Evolutionary conservation across 1,140 invertebrate species (phyloP).

Genomic region (Hetaerina americana): DNA sequence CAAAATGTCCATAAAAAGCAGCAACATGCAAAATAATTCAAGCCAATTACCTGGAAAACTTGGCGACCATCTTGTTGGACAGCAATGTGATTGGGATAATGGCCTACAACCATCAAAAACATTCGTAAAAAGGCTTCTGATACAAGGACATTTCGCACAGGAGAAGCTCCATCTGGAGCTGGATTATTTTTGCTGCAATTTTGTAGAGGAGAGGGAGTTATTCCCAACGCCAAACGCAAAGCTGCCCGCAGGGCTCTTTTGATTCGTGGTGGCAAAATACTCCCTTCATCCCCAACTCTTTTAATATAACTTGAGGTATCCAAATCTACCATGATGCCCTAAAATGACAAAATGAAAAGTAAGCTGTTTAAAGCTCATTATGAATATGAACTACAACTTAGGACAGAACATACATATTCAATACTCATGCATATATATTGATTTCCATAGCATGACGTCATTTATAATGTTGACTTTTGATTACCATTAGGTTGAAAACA

Average conservation of each 20-base stretch:
- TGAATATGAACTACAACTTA: too few species aligned
- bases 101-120: conserved; percentile 48
- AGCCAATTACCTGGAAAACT: conserved; percentile 38
- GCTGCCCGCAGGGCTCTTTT: conserved; percentile 43
- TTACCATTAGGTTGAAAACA: too few species aligned
- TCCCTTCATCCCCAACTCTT: conserved; percentile 45
- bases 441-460: neutral
- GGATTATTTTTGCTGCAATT: neutral
- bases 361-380: too few species aligned
- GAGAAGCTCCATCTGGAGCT: conserved; percentile 17
- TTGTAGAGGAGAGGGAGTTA: conserved; percentile 20
- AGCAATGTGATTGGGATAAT: conserved; percentile 39
- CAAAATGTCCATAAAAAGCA: neutral
- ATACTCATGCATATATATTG: conserved; percentile 1
- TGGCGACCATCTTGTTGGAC: conserved; percentile 32
- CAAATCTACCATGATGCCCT: conserved; percentile 51
- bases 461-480: neutral
- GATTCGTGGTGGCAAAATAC: conserved; percentile 44
- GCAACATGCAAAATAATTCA: neutral
- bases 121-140: conserved; percentile 51
- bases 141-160: conserved; percentile 44
- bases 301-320: conserved; percentile 39
- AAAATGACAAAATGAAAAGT: conserved; percentile 23
- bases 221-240: conserved; percentile 32
- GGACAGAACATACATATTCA: too few species aligned